Base-by-base conservation (phyloP, 35 echinoderm and acorn worm species). In the Hemicentrotus pulcherrimus region DNA sequence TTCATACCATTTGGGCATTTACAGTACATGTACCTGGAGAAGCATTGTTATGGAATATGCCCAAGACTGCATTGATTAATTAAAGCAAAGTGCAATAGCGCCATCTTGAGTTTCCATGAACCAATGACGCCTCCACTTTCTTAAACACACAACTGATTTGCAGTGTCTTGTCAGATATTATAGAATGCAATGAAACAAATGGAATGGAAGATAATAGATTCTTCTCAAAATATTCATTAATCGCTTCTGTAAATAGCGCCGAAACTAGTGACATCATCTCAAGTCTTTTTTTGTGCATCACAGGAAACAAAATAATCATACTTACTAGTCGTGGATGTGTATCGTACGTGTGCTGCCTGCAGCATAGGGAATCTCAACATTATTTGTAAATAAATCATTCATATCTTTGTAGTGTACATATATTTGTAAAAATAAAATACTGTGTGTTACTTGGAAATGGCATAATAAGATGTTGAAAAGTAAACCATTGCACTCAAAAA, bases 391-490 rank as follows among this genome's bases (percentile, higher is more conserved):
- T 90, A 90, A 90, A 90, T 90, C 32, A 90, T 47, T 90, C 88
- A 45, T 47, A 90, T 90, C 32, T 90, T 45, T 90, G 88, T 90
- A 45, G 88, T 90, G 88, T 90, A 47, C 19, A 90, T 90, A 90
- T 90, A 32, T 90, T 90, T 90, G 88, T 90, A 90, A 90, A 55
- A 47, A 90, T 90, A 90, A 78, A 78, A 78, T 90, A 90, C 11
- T 90, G 88, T 90, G 88, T 90, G 88, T 90, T 47, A 90, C 88
- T 35, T 90, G 12, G 88, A 90, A 2, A 16, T 90, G 22, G 28
- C 65, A 78, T 78, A 8, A n/a, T 78, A 78, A 78, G 19, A 28
- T 24, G 65, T 78, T 78, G 65, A 78, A 78, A 78, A 78, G 65
- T 78, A n/a, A 78, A 78, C 65, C 65, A 78, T 78, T 78, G 65